Conservation (phyloP, 2,888 invertebrate species). For the Deilephila porcellus region DNA sequence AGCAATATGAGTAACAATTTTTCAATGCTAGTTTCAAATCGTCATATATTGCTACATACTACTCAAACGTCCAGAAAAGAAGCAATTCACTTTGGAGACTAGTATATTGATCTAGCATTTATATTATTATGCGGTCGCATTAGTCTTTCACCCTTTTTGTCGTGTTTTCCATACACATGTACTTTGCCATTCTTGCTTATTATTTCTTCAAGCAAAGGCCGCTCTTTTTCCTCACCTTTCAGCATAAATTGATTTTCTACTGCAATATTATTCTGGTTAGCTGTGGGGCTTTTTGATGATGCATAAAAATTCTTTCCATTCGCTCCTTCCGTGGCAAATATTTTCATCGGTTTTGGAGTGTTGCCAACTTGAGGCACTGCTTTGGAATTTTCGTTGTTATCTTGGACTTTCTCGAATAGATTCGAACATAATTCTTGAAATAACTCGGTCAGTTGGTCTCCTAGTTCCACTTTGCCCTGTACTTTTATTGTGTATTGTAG, state of each 20-base stretch:
- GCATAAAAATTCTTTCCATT: neutral
- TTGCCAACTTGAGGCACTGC: neutral
- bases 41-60: no score
- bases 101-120: conserved; percentile 32
- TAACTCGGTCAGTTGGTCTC: conserved; percentile 33
- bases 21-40: no score
- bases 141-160: neutral
- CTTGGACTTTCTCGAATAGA: neutral
- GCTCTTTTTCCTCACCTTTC: neutral
- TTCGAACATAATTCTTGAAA: conserved; percentile 30
- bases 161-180: conserved; percentile 47
- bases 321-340: neutral
- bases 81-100: no score
- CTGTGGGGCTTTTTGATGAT: neutral
- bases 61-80: no score
- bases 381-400: neutral
- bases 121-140: conserved; percentile 42
- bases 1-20: no score
- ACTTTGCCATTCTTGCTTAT: conserved; percentile 27
- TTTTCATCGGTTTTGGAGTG: neutral
- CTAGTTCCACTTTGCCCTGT: conserved; percentile 41
- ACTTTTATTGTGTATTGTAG: conserved; percentile 38
- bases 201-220: conserved; percentile 41
- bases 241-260: neutral
- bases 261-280: neutral